A percentile compares a stretch with the other conserved stretches of the same genome.
Conservation (phyloP, 2,113 vertebrate species). For the Megalops atlanticus region DNA sequence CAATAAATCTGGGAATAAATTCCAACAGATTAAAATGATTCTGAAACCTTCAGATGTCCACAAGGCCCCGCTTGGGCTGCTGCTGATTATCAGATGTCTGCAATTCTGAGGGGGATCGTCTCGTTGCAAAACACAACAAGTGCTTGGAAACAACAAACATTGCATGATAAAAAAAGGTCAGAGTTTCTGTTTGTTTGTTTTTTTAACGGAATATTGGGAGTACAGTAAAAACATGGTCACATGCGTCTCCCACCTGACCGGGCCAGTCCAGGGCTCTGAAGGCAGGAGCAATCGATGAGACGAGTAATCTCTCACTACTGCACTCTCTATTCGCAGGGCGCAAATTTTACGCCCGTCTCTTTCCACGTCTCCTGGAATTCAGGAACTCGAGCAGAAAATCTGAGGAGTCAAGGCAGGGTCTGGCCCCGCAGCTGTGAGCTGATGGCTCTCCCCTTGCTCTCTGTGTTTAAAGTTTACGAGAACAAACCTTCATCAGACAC, state of each 20-base stretch:
- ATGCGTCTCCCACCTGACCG: slow-evolving; percentile 59
- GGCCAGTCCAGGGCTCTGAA: slow-evolving; percentile 55
- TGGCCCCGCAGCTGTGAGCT: slow-evolving; percentile 55
- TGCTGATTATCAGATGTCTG: slow-evolving; percentile 61
- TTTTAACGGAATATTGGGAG: slow-evolving; percentile 69
- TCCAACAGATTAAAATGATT: slow-evolving; percentile 50
- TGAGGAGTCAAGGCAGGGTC: slow-evolving; percentile 56
- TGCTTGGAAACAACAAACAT: slow-evolving; percentile 75
- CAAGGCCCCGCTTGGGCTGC: slow-evolving; percentile 58
- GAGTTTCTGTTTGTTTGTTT: slow-evolving; percentile 71
- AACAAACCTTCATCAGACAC: slow-evolving; percentile 64
- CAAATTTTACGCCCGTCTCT: slow-evolving; percentile 48
- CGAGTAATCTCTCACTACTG: slow-evolving; percentile 18
- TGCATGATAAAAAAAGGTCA: slow-evolving; percentile 65
- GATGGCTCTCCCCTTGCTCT: slow-evolving; percentile 53
- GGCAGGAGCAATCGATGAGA: slow-evolving; percentile 50
- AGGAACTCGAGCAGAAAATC: slow-evolving; percentile 53
- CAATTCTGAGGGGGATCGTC: slow-evolving; percentile 52
- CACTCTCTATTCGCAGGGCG: background rate
- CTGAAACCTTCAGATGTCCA: slow-evolving; percentile 36
- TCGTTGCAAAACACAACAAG: slow-evolving; percentile 72
- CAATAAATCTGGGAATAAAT: slow-evolving; percentile 45
- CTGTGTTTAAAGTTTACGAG: slow-evolving; percentile 66
- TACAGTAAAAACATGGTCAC: slow-evolving; percentile 66
- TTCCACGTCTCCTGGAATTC: slow-evolving; percentile 57